Conservation (phyloP, 2,888 invertebrate species). For the Leptogaster cylindrica region DNA sequence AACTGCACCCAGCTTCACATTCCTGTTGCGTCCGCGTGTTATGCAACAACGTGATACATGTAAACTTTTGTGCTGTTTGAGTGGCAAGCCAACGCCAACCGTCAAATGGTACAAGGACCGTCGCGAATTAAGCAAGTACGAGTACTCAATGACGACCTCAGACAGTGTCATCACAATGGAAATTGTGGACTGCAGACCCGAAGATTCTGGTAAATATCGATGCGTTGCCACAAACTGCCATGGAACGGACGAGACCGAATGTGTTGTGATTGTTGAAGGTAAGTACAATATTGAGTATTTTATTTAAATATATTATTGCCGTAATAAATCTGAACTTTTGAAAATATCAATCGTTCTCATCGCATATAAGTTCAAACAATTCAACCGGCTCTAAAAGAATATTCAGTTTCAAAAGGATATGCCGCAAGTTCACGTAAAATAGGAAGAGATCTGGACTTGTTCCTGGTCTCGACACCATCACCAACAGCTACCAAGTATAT, state of each 20-base stretch:
- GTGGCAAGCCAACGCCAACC: constrained; percentile 92
- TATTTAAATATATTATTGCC: constrained; percentile 9
- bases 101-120: constrained; percentile 94
- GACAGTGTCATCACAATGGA: constrained; percentile 98
- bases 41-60: constrained; percentile 97
- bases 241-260: constrained; percentile 93
- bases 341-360: too few relatives aligned
- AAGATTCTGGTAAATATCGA: constrained; percentile 95
- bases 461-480: too few relatives aligned
- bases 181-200: constrained; percentile 90
- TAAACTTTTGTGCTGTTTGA: constrained; percentile 95
- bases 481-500: too few relatives aligned
- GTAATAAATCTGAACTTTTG: too few relatives aligned
- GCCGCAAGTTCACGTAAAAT: too few relatives aligned
- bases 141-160: constrained; percentile 87
- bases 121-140: constrained; percentile 86
- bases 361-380: too few relatives aligned
- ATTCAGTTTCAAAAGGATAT: too few relatives aligned
- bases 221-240: constrained; percentile 93
- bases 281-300: constrained; percentile 51
- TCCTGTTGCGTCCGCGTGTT: constrained; percentile 96
- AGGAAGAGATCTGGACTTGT: too few relatives aligned
- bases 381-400: too few relatives aligned
- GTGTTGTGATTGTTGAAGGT: constrained; percentile 96
- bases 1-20: constrained; percentile 95